Base-by-base conservation (phyloP, 2,888 invertebrate species). In the Clanis bilineata region DNA sequence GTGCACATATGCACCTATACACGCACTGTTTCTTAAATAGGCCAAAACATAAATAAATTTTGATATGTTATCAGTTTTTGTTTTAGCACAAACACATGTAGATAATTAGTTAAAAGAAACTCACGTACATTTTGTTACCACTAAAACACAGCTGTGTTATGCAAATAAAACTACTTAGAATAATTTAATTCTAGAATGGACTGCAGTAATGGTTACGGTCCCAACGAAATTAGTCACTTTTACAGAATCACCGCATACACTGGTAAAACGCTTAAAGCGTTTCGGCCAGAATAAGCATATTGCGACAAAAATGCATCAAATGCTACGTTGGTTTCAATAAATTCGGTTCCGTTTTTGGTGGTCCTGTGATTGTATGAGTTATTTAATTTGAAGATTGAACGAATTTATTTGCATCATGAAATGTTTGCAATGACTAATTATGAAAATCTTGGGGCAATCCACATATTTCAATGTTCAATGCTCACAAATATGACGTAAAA, bases 61-160 rank as follows among this genome's bases (percentile, higher is more conserved):
- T 32, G 10, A 32, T 7, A 32, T 1, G 6, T 10, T 18, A 9
- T 18, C 32, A 28, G 4, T 51, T 28, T 9, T 47, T 28, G 10
- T 32, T 9, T 15, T 32, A 28, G 51, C 51, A 51, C 51, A 18
- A 18, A 51, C 15, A 44, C 38, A 41, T n/a, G n/a, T 57, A 63
- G 47, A 51, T 18, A 51, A 58, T 21, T 32, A 10, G 41, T 21
- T 61, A 51, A n/a, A 23, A 51, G 10, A 32, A 51, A 51, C 32
- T 32, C 18, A 51, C 51, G 18, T 28, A 28, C 51, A 51, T 32
- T 32, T 51, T 28, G 7, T 32, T 10, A 51, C 28, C 18, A 32
- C 10, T 18, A 5, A 32, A 51, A 51, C 32, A 3, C 51, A 18
- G 0, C 5, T 6, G n/a, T n/a, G 23, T 25, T 25, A 45, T 25